Percentiles rank a stretch among this genome's conserved stretches.
Conservation (phyloP, 2,113 vertebrate genomes). For the Echinops telfairi region DNA sequence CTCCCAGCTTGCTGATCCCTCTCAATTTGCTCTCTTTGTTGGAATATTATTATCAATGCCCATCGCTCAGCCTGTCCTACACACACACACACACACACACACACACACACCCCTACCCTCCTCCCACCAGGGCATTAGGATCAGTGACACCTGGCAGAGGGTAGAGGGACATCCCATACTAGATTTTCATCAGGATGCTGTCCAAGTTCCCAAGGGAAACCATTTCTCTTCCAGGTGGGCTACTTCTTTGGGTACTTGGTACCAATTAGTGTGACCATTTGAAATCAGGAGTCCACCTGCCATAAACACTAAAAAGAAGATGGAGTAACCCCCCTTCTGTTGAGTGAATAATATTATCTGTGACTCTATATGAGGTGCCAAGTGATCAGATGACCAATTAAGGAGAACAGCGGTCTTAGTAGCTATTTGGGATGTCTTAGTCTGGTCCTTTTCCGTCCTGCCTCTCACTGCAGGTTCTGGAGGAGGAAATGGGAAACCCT, state of each 20-base stretch:
- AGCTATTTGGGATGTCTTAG: not conserved
- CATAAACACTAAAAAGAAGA: not conserved
- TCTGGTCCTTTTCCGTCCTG: not conserved
- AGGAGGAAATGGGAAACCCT: not conserved
- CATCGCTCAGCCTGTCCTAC: too few relatives aligned
- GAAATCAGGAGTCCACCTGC: not conserved
- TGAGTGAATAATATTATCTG: not conserved
- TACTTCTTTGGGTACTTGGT: not conserved
- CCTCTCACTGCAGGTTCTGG: not conserved
- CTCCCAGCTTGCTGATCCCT: not conserved
- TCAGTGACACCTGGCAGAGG: not conserved
- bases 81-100: not conserved
- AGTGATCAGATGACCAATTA: not conserved
- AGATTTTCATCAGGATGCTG: not conserved
- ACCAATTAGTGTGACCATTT: not conserved
- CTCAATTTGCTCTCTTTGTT: not conserved
- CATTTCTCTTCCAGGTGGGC: not conserved
- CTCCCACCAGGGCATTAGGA: not conserved
- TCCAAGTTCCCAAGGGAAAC: not conserved
- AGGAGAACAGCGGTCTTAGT: not conserved
- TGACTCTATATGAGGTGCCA: not conserved
- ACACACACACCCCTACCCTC: too few relatives aligned
- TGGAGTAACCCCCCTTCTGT: not conserved
- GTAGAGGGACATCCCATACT: fast-evolving
- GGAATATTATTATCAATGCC: not conserved